phyloP scores from a whole-genome alignment of 1,140 invertebrate genomes.

The Calosoma granatense region DNA sequence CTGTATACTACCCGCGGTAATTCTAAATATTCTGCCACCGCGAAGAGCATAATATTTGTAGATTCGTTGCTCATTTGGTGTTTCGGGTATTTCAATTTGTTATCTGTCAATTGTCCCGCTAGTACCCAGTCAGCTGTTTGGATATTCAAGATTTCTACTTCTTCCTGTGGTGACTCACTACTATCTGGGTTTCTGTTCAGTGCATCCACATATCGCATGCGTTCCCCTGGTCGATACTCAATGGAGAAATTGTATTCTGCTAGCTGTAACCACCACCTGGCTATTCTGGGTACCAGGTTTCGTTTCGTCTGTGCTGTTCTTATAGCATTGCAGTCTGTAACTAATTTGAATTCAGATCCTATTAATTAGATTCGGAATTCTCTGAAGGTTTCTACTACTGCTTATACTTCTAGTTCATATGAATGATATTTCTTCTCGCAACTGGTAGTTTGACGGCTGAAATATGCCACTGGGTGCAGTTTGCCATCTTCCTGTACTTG shows the following conservation, averaged over 20 bases:
- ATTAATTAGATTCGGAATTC: constrained; percentile 13
- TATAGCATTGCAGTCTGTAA: constrained; percentile 24
- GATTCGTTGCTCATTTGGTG: not conserved
- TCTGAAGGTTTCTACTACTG: constrained; percentile 11
- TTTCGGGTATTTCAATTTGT: not conserved
- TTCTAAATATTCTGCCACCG: not conserved
- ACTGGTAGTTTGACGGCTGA: constrained; percentile 11
- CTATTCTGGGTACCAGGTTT: constrained; percentile 26
- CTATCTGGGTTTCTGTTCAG: constrained; percentile 21
- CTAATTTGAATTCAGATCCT: constrained; percentile 13
- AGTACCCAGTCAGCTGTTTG: too few relatives aligned
- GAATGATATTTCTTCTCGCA: constrained; percentile 24
- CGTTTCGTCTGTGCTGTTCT: constrained; percentile 24
- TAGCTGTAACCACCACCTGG: constrained; percentile 29
- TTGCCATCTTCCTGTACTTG: constrained; percentile 15
- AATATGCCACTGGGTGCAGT: constrained; percentile 26
- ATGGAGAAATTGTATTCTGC: constrained; percentile 27
- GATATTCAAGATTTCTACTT: too few relatives aligned
- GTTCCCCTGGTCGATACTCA: constrained; percentile 24
- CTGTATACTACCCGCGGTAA: not conserved
- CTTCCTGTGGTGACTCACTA: not conserved
- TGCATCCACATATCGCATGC: constrained; percentile 31
- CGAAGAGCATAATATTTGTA: not conserved
- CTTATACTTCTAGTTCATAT: constrained; percentile 24
- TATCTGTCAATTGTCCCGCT: not conserved